Percentiles rank a stretch among this genome's conserved stretches.
These are phyloP conservation scores for Loxodonta africana DNA, from an alignment of 2,113 vertebrate species.

Conservation along the genomic window DNA sequence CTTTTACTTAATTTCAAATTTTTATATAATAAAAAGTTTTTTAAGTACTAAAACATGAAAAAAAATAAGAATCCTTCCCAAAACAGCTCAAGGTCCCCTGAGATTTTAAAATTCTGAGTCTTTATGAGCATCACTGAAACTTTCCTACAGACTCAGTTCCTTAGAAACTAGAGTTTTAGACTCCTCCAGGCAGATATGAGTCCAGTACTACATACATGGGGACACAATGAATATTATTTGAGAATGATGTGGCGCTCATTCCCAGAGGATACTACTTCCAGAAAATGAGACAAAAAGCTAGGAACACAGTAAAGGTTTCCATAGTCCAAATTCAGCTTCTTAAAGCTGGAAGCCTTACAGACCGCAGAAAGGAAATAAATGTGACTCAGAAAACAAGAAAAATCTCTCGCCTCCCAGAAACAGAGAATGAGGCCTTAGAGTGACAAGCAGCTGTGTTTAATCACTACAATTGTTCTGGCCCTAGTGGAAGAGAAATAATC, in stretches of 20 bases:
- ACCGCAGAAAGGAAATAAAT: conserved; percentile 1
- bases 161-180: conserved; percentile 8
- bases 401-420: background rate
- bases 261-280: conserved; percentile 9
- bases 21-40: background rate
- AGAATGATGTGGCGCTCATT: background rate
- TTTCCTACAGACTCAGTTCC: background rate
- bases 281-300: background rate
- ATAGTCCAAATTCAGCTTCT: conserved; percentile 28
- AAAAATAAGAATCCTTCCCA: conserved; percentile 3
- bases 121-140: background rate
- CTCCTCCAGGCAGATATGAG: background rate
- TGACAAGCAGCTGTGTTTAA: conserved; percentile 66
- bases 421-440: conserved; percentile 61
- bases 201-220: background rate
- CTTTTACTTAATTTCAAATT: background rate
- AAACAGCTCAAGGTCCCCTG: background rate
- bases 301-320: background rate
- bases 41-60: background rate
- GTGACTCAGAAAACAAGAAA: conserved; percentile 34
- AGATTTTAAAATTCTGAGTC: conserved; percentile 11
- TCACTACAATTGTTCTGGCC: conserved; percentile 22
- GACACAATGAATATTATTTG: background rate
- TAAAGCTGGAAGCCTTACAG: conserved; percentile 43
- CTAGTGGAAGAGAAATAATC: conserved; percentile 23